These are phyloP conservation scores for Paraescarpia echinospica DNA, from an alignment of 1,140 invertebrate species.

Conservation along the genomic window DNA sequence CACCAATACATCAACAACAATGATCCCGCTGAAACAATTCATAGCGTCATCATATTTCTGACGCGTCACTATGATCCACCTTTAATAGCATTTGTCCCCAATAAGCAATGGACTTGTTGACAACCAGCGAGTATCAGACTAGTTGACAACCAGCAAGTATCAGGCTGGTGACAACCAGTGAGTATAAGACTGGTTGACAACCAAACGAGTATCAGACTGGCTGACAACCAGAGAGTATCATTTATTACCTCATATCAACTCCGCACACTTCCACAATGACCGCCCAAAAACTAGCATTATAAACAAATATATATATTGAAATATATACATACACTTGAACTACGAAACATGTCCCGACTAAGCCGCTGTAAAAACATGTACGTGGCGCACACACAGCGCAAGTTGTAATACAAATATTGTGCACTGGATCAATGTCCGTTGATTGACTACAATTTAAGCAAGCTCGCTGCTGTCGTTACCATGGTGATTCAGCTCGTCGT, in stretches of 20 bases:
- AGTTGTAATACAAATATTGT: constrained; percentile 6
- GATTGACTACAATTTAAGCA: background rate
- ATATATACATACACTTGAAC: background rate
- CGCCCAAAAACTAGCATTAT: background rate
- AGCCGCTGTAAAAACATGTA: background rate
- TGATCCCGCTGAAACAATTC: background rate
- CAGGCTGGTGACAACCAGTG: background rate
- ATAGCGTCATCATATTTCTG: background rate
- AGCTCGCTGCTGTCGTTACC: background rate
- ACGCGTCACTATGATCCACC: background rate
- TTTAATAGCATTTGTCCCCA: background rate
- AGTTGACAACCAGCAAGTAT: background rate
- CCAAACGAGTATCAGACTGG: background rate
- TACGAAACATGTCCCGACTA: background rate
- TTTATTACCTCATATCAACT: background rate
- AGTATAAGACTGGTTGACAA: too few species aligned
- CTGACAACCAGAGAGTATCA: background rate
- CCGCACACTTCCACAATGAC: background rate
- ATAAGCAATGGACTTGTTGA: background rate
- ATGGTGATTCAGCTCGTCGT: background rate
- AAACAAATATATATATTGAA: background rate
- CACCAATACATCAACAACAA: background rate
- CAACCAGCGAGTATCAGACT: background rate
- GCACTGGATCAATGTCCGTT: background rate
- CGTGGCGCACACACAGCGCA: background rate